Percentiles rank a stretch among this genome's conserved stretches.
Conservation (phyloP, 2,888 invertebrate genomes). For the Tiphia femorata region DNA sequence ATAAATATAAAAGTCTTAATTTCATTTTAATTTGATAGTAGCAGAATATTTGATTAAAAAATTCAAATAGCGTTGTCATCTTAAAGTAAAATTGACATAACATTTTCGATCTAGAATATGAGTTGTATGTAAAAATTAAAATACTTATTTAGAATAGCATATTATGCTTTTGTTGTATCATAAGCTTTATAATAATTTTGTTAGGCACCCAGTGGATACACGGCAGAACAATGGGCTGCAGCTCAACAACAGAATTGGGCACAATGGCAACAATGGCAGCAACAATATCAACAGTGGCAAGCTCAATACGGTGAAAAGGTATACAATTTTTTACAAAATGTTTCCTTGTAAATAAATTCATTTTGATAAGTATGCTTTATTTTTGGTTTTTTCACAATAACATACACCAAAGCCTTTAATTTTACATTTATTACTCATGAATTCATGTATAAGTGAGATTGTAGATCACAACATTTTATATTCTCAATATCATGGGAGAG, state of each 20-base stretch:
- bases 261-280: conserved; percentile 84
- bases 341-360: background rate
- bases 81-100: background rate
- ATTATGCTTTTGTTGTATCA: background rate
- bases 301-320: conserved; percentile 83
- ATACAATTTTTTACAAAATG: background rate
- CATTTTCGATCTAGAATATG: background rate
- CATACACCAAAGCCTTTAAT: too few species aligned
- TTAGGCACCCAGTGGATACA: conserved; percentile 70
- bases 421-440: too few species aligned
- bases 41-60: background rate
- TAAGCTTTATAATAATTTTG: conserved; percentile 3
- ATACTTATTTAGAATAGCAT: background rate
- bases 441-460: too few species aligned
- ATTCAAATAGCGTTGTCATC: background rate
- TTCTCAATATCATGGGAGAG: too few species aligned
- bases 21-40: background rate
- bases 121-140: background rate
- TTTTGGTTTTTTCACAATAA: too few species aligned
- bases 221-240: conserved; percentile 78
- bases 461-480: too few species aligned
- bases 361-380: background rate
- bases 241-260: conserved; percentile 81
- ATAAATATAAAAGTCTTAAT: background rate
- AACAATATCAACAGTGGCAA: conserved; percentile 83